Evolutionary conservation across 2,888 invertebrate species (phyloP).

Genomic region (Azorinus chamasolen): DNA sequence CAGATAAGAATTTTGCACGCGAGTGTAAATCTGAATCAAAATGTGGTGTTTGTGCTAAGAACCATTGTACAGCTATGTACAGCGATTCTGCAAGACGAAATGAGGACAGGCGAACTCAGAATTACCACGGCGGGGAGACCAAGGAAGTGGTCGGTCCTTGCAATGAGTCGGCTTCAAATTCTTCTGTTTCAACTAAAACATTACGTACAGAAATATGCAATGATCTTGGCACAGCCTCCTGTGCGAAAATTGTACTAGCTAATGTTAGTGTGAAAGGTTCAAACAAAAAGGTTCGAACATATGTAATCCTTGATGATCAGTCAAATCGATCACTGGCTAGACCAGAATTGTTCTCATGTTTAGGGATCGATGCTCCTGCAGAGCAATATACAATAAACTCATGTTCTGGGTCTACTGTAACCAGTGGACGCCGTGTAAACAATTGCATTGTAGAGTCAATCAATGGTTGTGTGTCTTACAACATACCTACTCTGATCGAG

Average conservation of each 20-base stretch:
- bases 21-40: neutral
- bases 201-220: conserved; percentile 6
- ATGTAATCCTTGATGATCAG: conserved; percentile 46
- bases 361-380: conserved; percentile 4
- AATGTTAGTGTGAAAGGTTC: neutral
- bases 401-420: neutral
- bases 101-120: neutral
- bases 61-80: neutral
- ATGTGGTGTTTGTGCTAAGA: conserved; percentile 7
- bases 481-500: conserved; percentile 5
- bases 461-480: neutral
- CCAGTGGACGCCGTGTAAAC: neutral
- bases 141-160: neutral
- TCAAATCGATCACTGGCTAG: conserved; percentile 30
- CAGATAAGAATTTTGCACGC: neutral
- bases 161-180: too few species aligned
- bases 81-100: neutral
- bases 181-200: neutral
- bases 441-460: neutral
- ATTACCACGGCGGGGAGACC: conserved; percentile 4
- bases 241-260: conserved; percentile 38
- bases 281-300: conserved; percentile 5
- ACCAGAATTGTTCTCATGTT: conserved; percentile 15
- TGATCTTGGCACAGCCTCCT: conserved; percentile 15
- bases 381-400: conserved; percentile 3